Evolutionary conservation across 2,888 invertebrate genomes (phyloP), one percentile per base, ranked within the genome.

Genomic region (Lepidonotus clava): DNA sequence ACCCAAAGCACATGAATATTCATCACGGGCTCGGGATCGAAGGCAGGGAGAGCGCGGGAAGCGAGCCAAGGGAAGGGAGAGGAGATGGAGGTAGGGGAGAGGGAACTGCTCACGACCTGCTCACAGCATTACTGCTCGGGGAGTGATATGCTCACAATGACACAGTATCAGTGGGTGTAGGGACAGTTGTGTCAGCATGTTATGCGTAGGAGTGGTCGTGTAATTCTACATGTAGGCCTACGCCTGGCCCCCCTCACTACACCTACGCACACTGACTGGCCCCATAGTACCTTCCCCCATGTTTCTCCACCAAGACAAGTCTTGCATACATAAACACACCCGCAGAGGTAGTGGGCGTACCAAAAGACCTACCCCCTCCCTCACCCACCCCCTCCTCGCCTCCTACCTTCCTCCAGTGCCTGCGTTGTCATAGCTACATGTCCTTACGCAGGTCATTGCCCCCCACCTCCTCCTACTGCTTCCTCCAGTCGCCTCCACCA

Each of bases 271-370:
- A n/a, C n/a, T n/a, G n/a, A n/a, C n/a, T n/a, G n/a, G n/a, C n/a
- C n/a, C n/a, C n/a, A n/a, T n/a, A n/a, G n/a, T n/a, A n/a, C 21
- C 2, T 2, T n/a, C 4, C 4, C 53, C 53, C 21, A 1, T n/a
- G 21, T 53, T 18, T 53, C 6, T 18, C 21, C 21, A n/a, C 53
- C n/a, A 53, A n/a, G 21, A 28, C n/a, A 32, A 28, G 61, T 28
- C 61, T 61, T 61, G 61, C 61, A 61, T 61, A 61, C 61, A 61
- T 61, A 61, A 61, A 24, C 61, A 61, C n/a, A 2, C 61, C 28
- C 2, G 28, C 61, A 11, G 24, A n/a, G n/a, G n/a, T 14, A 28
- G 61, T 61, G 61, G 61, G 61, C 61, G 61, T 61, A 28, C 28
- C 61, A 11, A 28, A n/a, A 2, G 4, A n/a, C 2, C 53, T 53